Evolutionary conservation across 2,113 vertebrate species (phyloP).

Genomic region (Helogale parvula): DNA sequence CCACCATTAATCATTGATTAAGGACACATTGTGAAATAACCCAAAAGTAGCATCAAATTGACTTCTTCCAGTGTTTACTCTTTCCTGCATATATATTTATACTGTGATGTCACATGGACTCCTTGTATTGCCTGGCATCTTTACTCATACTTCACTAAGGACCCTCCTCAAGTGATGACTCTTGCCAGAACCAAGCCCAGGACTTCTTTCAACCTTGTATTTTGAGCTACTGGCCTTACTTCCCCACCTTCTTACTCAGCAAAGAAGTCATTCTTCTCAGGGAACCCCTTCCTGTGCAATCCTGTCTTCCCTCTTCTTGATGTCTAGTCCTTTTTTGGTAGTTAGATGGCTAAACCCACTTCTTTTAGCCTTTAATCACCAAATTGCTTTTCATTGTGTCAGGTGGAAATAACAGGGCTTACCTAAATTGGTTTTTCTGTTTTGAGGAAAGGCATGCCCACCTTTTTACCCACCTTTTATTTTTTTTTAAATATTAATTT

Average conservation of each 20-base stretch:
- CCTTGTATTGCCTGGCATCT: neutral
- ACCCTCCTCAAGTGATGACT: neutral
- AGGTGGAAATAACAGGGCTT: neutral
- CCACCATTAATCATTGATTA: neutral
- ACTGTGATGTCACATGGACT: neutral
- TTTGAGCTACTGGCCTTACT: neutral
- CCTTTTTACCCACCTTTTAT: neutral
- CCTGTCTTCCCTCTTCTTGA: neutral
- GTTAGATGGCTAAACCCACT: neutral
- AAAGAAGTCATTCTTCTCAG: neutral
- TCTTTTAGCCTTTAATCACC: neutral
- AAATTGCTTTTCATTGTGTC: neutral
- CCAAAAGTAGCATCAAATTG: neutral
- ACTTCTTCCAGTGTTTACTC: neutral
- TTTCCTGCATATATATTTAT: neutral
- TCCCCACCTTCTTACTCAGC: neutral
- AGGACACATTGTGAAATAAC: neutral
- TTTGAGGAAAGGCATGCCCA: neutral
- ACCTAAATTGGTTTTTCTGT: neutral
- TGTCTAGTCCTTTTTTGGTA: neutral
- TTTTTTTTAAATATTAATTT: no score
- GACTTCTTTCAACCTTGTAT: neutral
- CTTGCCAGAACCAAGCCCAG: neutral
- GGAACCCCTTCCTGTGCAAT: neutral
- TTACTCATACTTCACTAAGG: neutral